A percentile compares a stretch with the other conserved stretches of the same genome.
phyloP scores from a whole-genome alignment of 2,888 invertebrate genomes.

The Plutella xylostella region DNA sequence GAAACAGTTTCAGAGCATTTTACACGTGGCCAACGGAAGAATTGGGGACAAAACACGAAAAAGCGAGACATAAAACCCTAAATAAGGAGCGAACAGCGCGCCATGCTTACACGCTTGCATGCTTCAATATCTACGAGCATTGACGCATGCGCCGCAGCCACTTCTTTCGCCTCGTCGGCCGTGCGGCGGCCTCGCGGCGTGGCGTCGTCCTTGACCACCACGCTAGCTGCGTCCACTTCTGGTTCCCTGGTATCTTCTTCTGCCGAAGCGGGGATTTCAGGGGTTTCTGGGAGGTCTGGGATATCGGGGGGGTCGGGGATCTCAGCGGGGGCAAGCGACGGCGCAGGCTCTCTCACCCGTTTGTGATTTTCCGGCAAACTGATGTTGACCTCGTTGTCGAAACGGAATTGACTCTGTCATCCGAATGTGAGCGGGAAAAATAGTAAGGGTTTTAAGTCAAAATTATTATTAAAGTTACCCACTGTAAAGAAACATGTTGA shows the following conservation, averaged over 20 bases:
- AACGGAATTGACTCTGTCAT: slow-evolving; percentile 97
- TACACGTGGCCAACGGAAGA: neutral
- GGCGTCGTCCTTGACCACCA: slow-evolving; percentile 59
- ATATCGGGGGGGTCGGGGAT: slow-evolving; percentile 19
- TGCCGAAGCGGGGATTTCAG: slow-evolving; percentile 34
- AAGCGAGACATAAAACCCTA: slow-evolving; percentile 16
- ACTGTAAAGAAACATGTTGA: no score
- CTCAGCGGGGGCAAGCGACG: slow-evolving; percentile 40
- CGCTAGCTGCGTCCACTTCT: slow-evolving; percentile 48
- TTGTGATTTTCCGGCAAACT: slow-evolving; percentile 98
- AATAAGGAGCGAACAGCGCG: slow-evolving; percentile 52
- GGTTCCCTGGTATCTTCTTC: slow-evolving; percentile 38
- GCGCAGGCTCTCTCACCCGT: slow-evolving; percentile 85
- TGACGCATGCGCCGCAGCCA: slow-evolving; percentile 63
- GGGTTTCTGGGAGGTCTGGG: slow-evolving; percentile 29
- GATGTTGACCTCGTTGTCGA: slow-evolving; percentile 99
- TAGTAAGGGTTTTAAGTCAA: no score
- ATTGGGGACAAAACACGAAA: slow-evolving; percentile 25
- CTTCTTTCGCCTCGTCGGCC: slow-evolving; percentile 63
- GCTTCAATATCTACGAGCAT: slow-evolving; percentile 71
- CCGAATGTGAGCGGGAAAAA: slow-evolving; percentile 47
- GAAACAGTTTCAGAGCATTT: no score
- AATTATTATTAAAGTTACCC: no score
- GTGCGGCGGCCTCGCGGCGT: slow-evolving; percentile 53
- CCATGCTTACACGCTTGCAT: slow-evolving; percentile 79